These are phyloP conservation scores for Numenius phaeopus DNA, from an alignment of 2,797 vertebrate genomes.

Conservation along the genomic window DNA sequence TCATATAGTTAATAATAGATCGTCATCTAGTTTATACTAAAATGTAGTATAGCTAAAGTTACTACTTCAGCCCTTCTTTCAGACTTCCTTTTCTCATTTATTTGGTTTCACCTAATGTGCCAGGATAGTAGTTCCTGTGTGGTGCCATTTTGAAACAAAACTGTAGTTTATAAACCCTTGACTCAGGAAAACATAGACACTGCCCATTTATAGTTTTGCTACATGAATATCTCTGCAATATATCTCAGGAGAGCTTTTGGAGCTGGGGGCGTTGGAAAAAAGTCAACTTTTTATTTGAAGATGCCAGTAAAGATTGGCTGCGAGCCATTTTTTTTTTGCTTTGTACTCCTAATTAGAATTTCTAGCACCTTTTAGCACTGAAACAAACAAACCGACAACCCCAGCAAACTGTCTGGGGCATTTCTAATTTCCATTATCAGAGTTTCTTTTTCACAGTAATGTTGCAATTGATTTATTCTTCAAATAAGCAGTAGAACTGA, in stretches of 20 bases:
- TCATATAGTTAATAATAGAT: not conserved
- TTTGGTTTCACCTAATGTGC: not conserved
- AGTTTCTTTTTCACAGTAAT: not conserved
- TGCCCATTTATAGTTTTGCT: not conserved
- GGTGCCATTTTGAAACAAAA: not conserved
- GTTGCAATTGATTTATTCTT: slow-evolving; percentile 9
- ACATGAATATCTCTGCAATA: not conserved
- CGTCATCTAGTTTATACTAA: not conserved
- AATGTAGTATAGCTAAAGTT: not conserved
- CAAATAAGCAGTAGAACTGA: not conserved
- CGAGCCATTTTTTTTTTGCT: not conserved
- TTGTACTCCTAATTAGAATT: slow-evolving; percentile 39
- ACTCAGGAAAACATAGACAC: not conserved
- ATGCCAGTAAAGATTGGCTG: not conserved
- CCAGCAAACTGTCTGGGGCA: not conserved
- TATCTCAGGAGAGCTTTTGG: not conserved
- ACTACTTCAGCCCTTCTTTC: not conserved
- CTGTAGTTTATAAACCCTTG: not conserved
- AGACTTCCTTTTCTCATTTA: not conserved
- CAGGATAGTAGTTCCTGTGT: not conserved
- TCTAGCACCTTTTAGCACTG: not conserved
- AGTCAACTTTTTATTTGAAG: not conserved
- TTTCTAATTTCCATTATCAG: slow-evolving; percentile 2
- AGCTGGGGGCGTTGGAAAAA: not conserved
- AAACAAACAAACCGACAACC: not conserved